Conservation (phyloP, 2,888 invertebrate species). For the Hyposoter dolosus region DNA sequence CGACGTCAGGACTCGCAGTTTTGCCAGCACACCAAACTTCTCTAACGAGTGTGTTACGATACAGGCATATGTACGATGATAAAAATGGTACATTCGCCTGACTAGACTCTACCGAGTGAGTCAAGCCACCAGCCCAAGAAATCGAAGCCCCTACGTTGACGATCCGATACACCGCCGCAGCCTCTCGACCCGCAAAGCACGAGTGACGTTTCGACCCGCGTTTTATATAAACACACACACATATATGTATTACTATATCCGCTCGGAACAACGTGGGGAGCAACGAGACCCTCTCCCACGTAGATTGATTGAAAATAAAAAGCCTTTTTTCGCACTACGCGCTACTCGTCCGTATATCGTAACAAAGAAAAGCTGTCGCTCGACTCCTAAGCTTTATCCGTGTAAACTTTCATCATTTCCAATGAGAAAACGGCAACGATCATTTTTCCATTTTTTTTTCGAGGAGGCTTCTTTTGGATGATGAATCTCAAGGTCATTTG, state of each 20-base stretch:
- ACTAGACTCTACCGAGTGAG: conserved; percentile 14
- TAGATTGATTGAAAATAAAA: conserved; percentile 61
- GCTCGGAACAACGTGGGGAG: conserved; percentile 62
- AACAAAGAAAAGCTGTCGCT: neutral
- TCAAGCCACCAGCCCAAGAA: conserved; percentile 30
- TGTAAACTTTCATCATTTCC: neutral
- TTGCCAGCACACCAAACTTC: conserved; percentile 29
- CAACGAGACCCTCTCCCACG: conserved; percentile 63
- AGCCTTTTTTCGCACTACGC: neutral
- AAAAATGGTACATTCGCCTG: conserved; percentile 19
- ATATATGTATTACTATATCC: conserved; percentile 45
- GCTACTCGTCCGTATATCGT: neutral
- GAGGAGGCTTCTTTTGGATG: neutral
- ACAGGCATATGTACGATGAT: neutral
- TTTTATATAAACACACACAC: conserved; percentile 18
- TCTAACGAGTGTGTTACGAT: conserved; percentile 36
- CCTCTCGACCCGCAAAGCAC: conserved; percentile 18
- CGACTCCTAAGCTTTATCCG: neutral
- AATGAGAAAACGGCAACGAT: neutral
- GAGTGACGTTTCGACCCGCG: conserved; percentile 31
- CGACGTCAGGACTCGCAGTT: conserved; percentile 51
- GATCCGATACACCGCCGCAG: conserved; percentile 9
- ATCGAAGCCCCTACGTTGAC: conserved; percentile 52
- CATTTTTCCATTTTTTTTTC: neutral
- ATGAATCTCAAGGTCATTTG: neutral